Evolutionary conservation across 2,113 vertebrate genomes (phyloP).

Genomic region (Atlantisia rogersi): DNA sequence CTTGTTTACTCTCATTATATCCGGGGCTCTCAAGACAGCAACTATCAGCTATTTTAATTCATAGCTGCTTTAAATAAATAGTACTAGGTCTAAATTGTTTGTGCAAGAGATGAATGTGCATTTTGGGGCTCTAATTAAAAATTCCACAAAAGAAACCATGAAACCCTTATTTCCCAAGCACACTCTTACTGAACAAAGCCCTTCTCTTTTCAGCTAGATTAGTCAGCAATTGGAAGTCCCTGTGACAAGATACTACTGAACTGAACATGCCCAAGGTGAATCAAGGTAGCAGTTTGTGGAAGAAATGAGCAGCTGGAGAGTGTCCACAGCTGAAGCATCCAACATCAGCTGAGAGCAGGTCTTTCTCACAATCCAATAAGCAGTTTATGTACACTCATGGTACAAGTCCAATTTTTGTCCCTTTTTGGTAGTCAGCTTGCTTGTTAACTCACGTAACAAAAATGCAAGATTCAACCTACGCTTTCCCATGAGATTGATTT

Average conservation of each 20-base stretch:
- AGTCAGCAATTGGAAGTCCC: not conserved
- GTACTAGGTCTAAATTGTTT: not conserved
- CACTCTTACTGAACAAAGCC: not conserved
- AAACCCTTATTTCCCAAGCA: not conserved
- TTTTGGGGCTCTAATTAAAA: not conserved
- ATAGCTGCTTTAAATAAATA: not conserved
- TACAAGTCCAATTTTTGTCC: not conserved
- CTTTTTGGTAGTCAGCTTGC: slow-evolving; percentile 14
- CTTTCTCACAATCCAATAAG: not conserved
- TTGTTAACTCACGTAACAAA: slow-evolving; percentile 7
- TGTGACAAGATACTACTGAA: not conserved
- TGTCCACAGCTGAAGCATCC: not conserved
- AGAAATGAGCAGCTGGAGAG: not conserved
- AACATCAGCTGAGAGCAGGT: not conserved
- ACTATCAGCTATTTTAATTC: not conserved
- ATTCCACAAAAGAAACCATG: not conserved
- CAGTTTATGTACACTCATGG: not conserved
- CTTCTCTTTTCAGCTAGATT: not conserved
- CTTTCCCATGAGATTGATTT: slow-evolving; percentile 4
- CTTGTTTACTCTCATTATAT: not conserved
- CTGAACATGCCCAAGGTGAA: slow-evolving; percentile 7
- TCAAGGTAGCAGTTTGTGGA: not conserved
- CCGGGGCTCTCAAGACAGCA: not conserved
- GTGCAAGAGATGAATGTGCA: not conserved
- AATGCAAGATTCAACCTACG: slow-evolving; percentile 16